Evolutionary conservation across 2,797 vertebrate species (phyloP).

Genomic region (Rhinatrema bivittatum): DNA sequence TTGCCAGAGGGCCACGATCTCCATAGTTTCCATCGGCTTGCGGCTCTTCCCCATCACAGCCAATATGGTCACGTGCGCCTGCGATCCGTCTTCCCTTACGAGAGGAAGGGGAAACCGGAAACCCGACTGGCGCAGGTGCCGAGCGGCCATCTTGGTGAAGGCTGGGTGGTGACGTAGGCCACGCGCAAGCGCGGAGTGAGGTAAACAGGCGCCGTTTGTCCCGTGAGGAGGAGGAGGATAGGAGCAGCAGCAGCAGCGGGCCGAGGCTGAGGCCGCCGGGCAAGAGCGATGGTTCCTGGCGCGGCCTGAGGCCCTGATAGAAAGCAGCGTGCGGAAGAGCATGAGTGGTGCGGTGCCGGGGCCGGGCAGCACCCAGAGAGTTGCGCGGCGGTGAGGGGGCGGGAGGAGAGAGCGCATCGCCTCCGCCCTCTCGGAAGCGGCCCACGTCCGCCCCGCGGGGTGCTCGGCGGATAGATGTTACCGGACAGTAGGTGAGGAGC

Average conservation of each 20-base stretch:
- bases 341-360: neutral
- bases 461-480: conserved; percentile 35
- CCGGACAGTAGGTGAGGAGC: conserved; percentile 29
- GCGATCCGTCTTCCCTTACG: fast-evolving
- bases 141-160: neutral
- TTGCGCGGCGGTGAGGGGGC: neutral
- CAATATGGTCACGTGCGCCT: neutral
- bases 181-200: neutral
- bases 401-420: neutral
- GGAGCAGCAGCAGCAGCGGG: neutral
- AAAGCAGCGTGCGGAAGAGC: neutral
- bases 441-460: neutral
- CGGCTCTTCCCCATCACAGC: no score
- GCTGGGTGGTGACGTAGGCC: no score
- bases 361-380: neutral
- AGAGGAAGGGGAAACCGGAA: fast-evolving
- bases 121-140: neutral
- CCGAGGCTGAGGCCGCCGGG: neutral
- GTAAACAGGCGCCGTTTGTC: neutral
- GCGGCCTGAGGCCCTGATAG: no score
- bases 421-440: no score
- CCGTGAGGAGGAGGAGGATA: neutral
- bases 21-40: no score
- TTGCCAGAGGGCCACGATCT: no score
- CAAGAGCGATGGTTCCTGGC: neutral